Base-by-base conservation (phyloP, 2,888 invertebrate species). In the Hirtodrosophila duncani region DNA sequence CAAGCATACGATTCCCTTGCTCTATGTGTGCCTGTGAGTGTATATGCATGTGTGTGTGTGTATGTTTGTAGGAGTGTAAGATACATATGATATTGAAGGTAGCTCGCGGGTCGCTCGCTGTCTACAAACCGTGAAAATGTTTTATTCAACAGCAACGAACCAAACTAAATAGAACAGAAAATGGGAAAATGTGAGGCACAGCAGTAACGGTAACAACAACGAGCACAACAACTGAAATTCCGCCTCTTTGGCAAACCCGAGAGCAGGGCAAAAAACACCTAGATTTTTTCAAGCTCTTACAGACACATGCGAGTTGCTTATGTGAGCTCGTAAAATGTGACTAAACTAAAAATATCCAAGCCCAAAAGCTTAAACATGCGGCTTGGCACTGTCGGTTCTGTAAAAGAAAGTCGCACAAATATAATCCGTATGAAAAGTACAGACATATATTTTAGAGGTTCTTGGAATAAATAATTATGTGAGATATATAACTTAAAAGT, bases 101-200 rank as follows among this genome's bases (percentile, higher is more conserved):
- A 72, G 74, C 67, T 66, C 61, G 80, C 77, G 71, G 69, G 59
- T 77, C 59, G 61, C 59, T 62, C 43, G 36, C 42, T 38, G 51
- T 67, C 80, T 67, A 65, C 77, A 63, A 77, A 67, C 81, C 81
- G 81, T 81, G 82, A 80, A 82, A 82, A 82, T 79, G 81, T 82
- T 81, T 79, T 79, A 82, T 82, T 79, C 80, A 81, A 68, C 80
- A 62, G 71, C 81, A 66, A 63, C 77, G 71, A 81, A 79, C 77
- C 78, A 67, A 81, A 74, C 80, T 81, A 78, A 78, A 78, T 79
- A 78, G 81, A 75, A 79, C 68, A 50, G 75, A 79, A 75, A 75
- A n/a, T n/a, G n/a, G n/a, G n/a, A n/a, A 81, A 78, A 64, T 66
- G 64, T 71, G 55, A 64, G 68, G 38, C 57, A 14, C 55, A 45